These are phyloP conservation scores for Enoplosus armatus DNA, from an alignment of 2,797 vertebrate species.

Conservation along the genomic window DNA sequence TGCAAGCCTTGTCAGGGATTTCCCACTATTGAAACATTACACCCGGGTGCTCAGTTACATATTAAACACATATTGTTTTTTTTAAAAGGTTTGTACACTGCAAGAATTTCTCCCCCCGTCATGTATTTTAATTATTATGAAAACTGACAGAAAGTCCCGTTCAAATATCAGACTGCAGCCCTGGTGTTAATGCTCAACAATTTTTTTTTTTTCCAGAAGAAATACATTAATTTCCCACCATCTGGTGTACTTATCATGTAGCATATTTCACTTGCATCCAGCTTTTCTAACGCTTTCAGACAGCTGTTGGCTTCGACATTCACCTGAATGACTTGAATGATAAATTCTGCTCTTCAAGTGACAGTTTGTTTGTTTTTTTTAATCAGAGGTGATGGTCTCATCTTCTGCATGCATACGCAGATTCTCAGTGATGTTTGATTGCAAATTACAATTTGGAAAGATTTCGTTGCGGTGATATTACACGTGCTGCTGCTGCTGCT, in stretches of 20 bases:
- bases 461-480: constrained; percentile 1
- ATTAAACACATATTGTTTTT: constrained; percentile 25
- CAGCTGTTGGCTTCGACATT: constrained; percentile 62
- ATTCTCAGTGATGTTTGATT: constrained; percentile 13
- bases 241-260: constrained; percentile 73
- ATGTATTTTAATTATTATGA: constrained; percentile 48
- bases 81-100: constrained; percentile 11
- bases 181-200: constrained; percentile 26
- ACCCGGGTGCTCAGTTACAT: constrained; percentile 35
- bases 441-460: constrained; percentile 14
- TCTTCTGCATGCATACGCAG: constrained; percentile 28
- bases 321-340: constrained; percentile 65
- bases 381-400: constrained; percentile 43
- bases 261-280: constrained; percentile 68
- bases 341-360: constrained; percentile 47
- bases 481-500: constrained; percentile 27
- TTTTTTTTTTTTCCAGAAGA: constrained; percentile 41
- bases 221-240: constrained; percentile 69
- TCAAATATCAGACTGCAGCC: constrained; percentile 28
- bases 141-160: constrained; percentile 22
- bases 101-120: constrained; percentile 1
- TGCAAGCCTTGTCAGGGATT: constrained; percentile 68
- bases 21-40: constrained; percentile 56
- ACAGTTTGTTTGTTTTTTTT: constrained; percentile 45
- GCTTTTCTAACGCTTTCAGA: constrained; percentile 57